Evolutionary conservation across 2,888 invertebrate genomes (phyloP).

Genomic region (Macrophya alboannulata): DNA sequence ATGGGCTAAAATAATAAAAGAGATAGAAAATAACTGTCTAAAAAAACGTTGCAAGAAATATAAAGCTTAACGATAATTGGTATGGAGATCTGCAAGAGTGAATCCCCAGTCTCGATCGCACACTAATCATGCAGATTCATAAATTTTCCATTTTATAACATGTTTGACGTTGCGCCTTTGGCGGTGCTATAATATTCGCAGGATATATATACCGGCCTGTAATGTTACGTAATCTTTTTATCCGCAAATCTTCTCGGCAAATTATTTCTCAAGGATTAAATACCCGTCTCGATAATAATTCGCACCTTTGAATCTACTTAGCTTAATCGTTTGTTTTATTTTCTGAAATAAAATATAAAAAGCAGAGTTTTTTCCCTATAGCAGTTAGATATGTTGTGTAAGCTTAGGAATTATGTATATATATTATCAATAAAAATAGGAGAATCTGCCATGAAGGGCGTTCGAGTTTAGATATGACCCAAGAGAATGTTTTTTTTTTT

Average conservation of each 20-base stretch:
- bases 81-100: not conserved
- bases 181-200: not conserved
- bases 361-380: not conserved
- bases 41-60: not conserved
- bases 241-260: not conserved
- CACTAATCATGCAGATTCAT: conserved; percentile 1
- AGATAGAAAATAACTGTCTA: not conserved
- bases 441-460: not conserved
- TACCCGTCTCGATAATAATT: not conserved
- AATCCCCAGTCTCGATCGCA: not conserved
- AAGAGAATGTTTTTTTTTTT: not conserved
- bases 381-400: not conserved
- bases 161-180: conserved; percentile 4
- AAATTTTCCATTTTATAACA: conserved; percentile 6
- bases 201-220: not conserved
- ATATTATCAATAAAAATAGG: not conserved
- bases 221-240: not conserved
- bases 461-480: not conserved
- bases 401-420: not conserved
- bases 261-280: not conserved
- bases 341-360: not conserved
- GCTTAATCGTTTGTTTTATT: no score
- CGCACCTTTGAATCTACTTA: not conserved
- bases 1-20: not conserved
- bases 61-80: not conserved